Evolutionary conservation across 1,140 invertebrate genomes (phyloP).

Genomic region (Drosophila pruinosa): DNA sequence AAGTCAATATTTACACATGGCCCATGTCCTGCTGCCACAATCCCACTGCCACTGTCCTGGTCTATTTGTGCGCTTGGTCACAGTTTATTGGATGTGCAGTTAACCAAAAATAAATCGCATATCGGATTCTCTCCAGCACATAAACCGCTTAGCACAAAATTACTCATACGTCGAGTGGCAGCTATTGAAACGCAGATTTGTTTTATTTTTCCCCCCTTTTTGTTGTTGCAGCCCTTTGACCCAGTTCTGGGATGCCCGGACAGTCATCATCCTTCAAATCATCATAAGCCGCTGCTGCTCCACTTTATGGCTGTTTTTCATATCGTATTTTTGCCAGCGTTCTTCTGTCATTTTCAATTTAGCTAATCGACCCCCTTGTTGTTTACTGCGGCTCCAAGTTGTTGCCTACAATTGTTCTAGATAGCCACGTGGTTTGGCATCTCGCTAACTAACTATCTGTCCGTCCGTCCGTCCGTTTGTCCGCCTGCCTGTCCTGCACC

Average conservation of each 20-base stretch:
- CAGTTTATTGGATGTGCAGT: conserved; percentile 78
- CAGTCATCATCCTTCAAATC: neutral
- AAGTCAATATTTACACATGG: conserved; percentile 74
- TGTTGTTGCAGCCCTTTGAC: conserved; percentile 7
- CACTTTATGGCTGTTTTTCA: conserved; percentile 10
- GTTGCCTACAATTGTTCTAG: conserved; percentile 62
- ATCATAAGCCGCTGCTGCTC: conserved; percentile 48
- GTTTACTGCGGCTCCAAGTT: conserved; percentile 9
- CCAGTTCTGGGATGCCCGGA: conserved; percentile 3
- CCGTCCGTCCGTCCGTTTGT: conserved; percentile 12
- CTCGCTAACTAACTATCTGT: conserved; percentile 14
- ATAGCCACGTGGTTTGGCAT: conserved; percentile 66
- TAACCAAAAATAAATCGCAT: conserved; percentile 79
- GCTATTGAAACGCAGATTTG: conserved; percentile 40
- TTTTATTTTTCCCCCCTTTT: neutral
- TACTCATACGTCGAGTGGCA: conserved; percentile 66
- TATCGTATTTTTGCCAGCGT: conserved; percentile 16
- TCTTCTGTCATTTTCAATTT: conserved; percentile 74
- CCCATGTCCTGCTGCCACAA: neutral
- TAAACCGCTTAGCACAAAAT: conserved; percentile 74
- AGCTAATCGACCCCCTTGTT: conserved; percentile 68
- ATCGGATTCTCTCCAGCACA: conserved; percentile 49
- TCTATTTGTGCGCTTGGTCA: conserved; percentile 16
- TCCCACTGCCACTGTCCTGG: neutral
- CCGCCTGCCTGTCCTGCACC: conserved; percentile 18